Conservation (phyloP, 2,797 vertebrate species). For the Hybognathus amarus region DNA sequence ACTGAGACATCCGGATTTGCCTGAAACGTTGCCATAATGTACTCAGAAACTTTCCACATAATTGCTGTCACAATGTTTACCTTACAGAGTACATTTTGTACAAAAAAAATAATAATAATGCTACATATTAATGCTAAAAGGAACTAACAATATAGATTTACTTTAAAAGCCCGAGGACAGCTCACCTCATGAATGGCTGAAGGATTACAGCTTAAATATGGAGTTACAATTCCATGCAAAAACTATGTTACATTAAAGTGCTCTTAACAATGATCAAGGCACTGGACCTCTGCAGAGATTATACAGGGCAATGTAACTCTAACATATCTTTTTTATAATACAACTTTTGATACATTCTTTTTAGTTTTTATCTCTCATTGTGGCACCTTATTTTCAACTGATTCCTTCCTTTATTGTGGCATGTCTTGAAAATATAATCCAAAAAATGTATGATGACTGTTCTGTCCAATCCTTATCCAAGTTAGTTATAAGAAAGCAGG, state of each 20-base stretch:
- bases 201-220: slow-evolving; percentile 9
- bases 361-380: not conserved
- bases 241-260: slow-evolving; percentile 8
- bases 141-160: slow-evolving; percentile 16
- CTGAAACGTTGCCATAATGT: not conserved
- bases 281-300: not conserved
- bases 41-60: not conserved
- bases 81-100: not conserved
- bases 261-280: slow-evolving; percentile 7
- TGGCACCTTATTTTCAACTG: not conserved
- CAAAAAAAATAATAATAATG: not conserved
- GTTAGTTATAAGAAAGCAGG: not conserved
- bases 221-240: not conserved
- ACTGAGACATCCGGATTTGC: not conserved
- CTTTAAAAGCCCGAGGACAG: not conserved
- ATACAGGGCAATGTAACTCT: not conserved
- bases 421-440: not conserved
- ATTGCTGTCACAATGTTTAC: slow-evolving; percentile 5
- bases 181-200: not conserved
- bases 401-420: not conserved
- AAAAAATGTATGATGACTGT: not conserved
- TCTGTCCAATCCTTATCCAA: not conserved
- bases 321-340: not conserved
- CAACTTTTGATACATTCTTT: not conserved
- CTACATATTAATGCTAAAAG: not conserved